A percentile compares a stretch with the other conserved stretches of the same genome.
These are phyloP conservation scores for Beroe ovata DNA, from an alignment of 37 sponge, comb jelly and placozoan genomes.

Conservation along the genomic window DNA sequence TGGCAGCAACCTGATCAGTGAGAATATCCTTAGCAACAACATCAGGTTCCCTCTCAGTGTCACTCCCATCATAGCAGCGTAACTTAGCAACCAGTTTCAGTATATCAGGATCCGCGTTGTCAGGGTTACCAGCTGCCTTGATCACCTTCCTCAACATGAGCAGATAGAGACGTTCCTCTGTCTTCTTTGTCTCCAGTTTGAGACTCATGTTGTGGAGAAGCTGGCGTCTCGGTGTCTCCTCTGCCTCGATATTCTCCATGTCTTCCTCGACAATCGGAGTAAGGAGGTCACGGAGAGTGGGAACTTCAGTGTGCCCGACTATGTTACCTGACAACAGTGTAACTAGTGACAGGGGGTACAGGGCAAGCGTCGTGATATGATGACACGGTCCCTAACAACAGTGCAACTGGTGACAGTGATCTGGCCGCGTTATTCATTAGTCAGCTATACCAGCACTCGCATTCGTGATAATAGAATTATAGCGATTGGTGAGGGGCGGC, in stretches of 20 bases:
- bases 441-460: too few species aligned
- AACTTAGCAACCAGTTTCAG: not conserved
- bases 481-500: too few species aligned
- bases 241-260: not conserved
- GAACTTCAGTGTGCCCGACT: slow-evolving; percentile 2
- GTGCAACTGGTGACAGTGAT: too few species aligned
- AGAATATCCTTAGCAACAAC: too few species aligned
- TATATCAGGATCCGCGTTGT: not conserved
- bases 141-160: not conserved
- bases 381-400: too few species aligned
- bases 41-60: not conserved
- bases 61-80: not conserved
- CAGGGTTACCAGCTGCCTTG: not conserved
- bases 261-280: not conserved
- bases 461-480: too few species aligned
- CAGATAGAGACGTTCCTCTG: not conserved
- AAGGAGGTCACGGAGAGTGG: slow-evolving; percentile 20
- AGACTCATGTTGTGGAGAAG: not conserved
- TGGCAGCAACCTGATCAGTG: too few species aligned
- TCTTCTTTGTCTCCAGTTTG: not conserved
- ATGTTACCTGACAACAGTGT: slow-evolving; percentile 61
- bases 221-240: not conserved
- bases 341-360: too few species aligned
- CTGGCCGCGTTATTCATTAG: too few species aligned
- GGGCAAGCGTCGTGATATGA: too few species aligned